Conservation (phyloP, 2,888 invertebrate genomes). For the Ectropis crepuscularia region DNA sequence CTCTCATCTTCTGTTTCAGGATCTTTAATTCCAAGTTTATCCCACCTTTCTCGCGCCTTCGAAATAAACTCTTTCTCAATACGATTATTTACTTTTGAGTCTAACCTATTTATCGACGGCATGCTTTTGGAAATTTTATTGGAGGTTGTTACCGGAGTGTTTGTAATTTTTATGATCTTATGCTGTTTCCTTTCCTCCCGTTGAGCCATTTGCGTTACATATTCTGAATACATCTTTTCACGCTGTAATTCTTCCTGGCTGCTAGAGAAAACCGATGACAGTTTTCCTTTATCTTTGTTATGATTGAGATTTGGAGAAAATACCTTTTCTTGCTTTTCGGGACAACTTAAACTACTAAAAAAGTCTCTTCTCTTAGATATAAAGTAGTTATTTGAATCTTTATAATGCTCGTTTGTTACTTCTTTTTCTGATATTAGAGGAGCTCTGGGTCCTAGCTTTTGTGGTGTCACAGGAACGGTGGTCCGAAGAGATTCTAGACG, state of each 20-base stretch:
- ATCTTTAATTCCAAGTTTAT: conserved; percentile 88
- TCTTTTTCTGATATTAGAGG: conserved; percentile 73
- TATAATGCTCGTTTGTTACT: conserved; percentile 48
- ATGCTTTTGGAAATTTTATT: conserved; percentile 69
- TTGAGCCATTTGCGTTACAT: conserved; percentile 91
- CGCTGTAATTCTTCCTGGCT: conserved; percentile 90
- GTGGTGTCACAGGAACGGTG: conserved; percentile 35
- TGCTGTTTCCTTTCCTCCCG: conserved; percentile 91
- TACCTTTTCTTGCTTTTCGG: conserved; percentile 13
- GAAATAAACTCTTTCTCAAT: conserved; percentile 92
- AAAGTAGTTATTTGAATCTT: conserved; percentile 65
- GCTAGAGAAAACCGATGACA: conserved; percentile 77
- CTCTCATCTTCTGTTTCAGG: conserved; percentile 87
- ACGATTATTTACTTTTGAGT: conserved; percentile 76
- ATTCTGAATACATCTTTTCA: conserved; percentile 93
- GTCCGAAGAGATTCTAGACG: conserved; percentile 85
- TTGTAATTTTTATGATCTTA: conserved; percentile 92
- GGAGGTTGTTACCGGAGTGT: conserved; percentile 64
- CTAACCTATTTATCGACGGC: conserved; percentile 64
- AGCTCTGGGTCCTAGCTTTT: conserved; percentile 65
- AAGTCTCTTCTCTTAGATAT: conserved; percentile 78
- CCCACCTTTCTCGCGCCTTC: conserved; percentile 89
- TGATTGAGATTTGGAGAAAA: neutral
- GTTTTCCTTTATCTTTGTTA: conserved; percentile 52
- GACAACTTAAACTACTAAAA: conserved; percentile 46